Evolutionary conservation across 1,140 invertebrate genomes (phyloP).

Genomic region (Pentalonia nigronervosa): DNA sequence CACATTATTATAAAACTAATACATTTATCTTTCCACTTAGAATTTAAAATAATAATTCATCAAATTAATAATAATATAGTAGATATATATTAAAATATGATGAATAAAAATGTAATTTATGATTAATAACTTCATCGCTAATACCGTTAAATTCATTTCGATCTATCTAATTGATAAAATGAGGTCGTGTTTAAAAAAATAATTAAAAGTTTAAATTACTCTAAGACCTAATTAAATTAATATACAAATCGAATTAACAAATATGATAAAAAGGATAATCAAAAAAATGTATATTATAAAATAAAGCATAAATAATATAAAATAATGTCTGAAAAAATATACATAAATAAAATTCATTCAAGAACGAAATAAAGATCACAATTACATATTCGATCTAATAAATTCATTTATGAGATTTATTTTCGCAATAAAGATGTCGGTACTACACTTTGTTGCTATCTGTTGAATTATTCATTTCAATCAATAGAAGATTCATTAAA

Average conservation of each 20-base stretch:
- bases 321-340: background rate
- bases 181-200: background rate
- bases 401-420: background rate
- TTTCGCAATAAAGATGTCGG: background rate
- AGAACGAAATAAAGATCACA: background rate
- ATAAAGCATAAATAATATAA: background rate
- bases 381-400: background rate
- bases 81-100: background rate
- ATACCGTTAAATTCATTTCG: background rate
- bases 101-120: background rate
- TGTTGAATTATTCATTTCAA: slow-evolving; percentile 24
- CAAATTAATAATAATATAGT: background rate
- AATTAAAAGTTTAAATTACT: background rate
- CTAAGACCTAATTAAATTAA: background rate
- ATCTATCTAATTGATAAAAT: background rate
- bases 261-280: background rate
- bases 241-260: background rate
- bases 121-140: background rate
- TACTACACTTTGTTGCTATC: background rate
- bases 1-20: background rate
- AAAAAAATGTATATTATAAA: background rate
- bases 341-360: background rate
- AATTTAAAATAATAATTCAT: background rate
- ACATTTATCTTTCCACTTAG: background rate
- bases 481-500: background rate